Evolutionary conservation across 2,113 vertebrate species (phyloP).

Genomic region (Labeo catla): DNA sequence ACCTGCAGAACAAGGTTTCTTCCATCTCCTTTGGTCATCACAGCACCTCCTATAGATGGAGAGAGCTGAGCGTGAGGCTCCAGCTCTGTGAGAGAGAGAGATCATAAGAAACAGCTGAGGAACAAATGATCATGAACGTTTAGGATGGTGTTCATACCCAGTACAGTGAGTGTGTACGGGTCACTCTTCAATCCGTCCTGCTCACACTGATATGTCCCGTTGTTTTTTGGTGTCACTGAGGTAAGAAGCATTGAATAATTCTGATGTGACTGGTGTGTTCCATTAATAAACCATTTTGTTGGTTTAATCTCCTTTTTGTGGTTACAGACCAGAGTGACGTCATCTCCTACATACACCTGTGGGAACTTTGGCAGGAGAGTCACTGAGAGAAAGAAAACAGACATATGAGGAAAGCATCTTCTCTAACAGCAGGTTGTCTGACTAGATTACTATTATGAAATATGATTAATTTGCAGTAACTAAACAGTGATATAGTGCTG

Average conservation of each 20-base stretch:
- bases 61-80: slow-evolving; percentile 5
- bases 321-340: neutral
- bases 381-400: slow-evolving; percentile 1
- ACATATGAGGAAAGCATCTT: no score
- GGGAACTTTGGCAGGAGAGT: neutral
- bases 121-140: neutral
- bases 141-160: slow-evolving; percentile 11
- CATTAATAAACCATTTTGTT: neutral
- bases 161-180: neutral
- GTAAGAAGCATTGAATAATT: neutral
- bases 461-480: neutral
- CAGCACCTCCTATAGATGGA: neutral
- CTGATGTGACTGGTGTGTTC: fast-evolving
- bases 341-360: slow-evolving; percentile 13
- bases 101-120: slow-evolving; percentile 39
- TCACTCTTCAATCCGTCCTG: fast-evolving
- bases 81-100: slow-evolving; percentile 57
- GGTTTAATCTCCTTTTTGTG: neutral
- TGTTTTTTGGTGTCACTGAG: neutral
- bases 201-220: fast-evolving
- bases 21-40: slow-evolving; percentile 4
- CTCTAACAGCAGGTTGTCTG: neutral
- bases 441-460: neutral
- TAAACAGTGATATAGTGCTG: neutral
- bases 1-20: slow-evolving; percentile 1